A percentile compares a stretch with the other conserved stretches of the same genome.
phyloP scores from a whole-genome alignment of 2,113 vertebrate genomes.

The Chiloscyllium plagiosum region DNA sequence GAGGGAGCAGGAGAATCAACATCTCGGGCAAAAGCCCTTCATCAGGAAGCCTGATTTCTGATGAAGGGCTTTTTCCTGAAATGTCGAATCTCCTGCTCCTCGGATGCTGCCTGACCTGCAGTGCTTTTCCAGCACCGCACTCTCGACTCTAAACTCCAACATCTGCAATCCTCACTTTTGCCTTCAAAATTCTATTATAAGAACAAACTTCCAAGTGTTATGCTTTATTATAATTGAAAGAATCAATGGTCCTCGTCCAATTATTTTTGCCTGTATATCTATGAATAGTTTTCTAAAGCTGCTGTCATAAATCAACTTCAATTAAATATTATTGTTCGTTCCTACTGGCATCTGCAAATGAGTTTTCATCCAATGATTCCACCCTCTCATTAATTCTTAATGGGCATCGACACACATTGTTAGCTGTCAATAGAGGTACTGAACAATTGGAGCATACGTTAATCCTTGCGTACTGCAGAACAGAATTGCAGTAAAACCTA shows the following conservation, averaged over 20 bases:
- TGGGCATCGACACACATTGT: not conserved
- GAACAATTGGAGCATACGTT: not conserved
- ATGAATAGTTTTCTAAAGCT: not conserved
- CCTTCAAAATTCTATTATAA: not conserved
- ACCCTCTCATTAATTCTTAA: not conserved
- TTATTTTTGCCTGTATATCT: not conserved
- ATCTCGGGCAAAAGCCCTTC: no score
- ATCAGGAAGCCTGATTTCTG: no score
- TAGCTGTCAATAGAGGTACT: not conserved
- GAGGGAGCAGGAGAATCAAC: no score
- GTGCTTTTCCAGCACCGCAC: no score
- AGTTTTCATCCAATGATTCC: not conserved
- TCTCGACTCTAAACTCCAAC: no score
- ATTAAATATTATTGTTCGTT: not conserved
- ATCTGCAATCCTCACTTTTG: no score
- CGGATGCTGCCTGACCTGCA: no score
- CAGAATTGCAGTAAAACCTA: not conserved
- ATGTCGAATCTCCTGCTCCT: no score
- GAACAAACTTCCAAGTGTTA: not conserved
- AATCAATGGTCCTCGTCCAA: not conserved
- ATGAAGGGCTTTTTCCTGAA: no score
- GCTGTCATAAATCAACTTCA: not conserved
- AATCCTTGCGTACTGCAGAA: not conserved
- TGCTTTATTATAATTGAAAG: not conserved
- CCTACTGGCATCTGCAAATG: not conserved